Evolutionary conservation across 2,113 vertebrate genomes (phyloP).

Genomic region (Prochilodus magdalenae): DNA sequence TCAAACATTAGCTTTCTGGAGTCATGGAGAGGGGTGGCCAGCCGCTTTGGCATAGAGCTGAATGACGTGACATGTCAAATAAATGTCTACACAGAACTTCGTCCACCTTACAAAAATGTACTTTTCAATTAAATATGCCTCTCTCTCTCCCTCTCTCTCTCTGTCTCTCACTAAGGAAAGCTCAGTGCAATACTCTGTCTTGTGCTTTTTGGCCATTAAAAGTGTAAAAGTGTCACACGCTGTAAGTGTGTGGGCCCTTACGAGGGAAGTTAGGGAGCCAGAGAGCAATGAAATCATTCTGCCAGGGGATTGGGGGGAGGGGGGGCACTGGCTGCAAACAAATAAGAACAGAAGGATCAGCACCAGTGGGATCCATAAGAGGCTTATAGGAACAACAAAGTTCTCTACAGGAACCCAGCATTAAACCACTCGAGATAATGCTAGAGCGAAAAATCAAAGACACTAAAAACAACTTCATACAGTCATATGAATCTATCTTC

Average conservation of each 20-base stretch:
- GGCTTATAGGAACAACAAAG: background rate
- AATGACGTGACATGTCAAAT: slow-evolving; percentile 72
- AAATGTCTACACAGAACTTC: slow-evolving; percentile 66
- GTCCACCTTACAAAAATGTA: slow-evolving; percentile 56
- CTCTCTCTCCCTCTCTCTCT: slow-evolving; percentile 14
- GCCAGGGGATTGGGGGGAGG: background rate
- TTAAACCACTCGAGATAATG: background rate
- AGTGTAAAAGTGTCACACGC: slow-evolving; percentile 60
- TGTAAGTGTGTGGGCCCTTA: slow-evolving; percentile 54
- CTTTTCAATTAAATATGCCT: slow-evolving; percentile 58
- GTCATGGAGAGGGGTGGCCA: slow-evolving; percentile 59
- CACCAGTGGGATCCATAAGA: slow-evolving; percentile 18
- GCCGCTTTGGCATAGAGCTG: slow-evolving; percentile 54
- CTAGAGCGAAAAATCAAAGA: background rate
- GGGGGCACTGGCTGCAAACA: slow-evolving; percentile 27
- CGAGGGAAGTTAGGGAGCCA: slow-evolving; percentile 41
- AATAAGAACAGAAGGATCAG: slow-evolving; percentile 29
- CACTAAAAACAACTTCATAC: background rate
- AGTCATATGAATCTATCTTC: background rate
- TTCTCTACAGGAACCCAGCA: background rate
- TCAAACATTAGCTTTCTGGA: slow-evolving; percentile 63
- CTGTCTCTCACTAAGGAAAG: slow-evolving; percentile 32
- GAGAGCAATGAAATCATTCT: slow-evolving; percentile 50
- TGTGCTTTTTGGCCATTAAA: slow-evolving; percentile 55
- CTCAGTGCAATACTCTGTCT: slow-evolving; percentile 48